Evolutionary conservation across 2,888 invertebrate genomes (phyloP), one percentile per base, ranked within the genome.

Genomic region (Leucophenga maculata): DNA sequence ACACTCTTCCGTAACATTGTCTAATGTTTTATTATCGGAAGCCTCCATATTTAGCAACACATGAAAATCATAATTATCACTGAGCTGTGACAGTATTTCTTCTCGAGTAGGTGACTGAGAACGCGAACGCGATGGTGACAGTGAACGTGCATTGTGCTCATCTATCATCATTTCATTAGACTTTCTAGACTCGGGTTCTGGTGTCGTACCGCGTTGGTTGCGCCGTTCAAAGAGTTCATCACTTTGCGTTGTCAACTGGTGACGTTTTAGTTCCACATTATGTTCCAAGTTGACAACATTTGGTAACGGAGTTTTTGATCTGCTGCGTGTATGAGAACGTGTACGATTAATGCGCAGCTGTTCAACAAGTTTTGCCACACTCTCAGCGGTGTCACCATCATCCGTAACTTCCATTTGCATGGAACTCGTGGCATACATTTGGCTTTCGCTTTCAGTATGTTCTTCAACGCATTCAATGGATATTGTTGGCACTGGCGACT

Each of bases 21-120:
- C 32, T 3, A 82, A 65, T 0, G 77, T 80, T 6, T 75, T 74
- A 48, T 78, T 73, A 11, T 74, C 69, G 1, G 80, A 77, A 3
- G 75, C 78, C 46, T 85, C 82, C 48, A 83, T 68, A 62, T 88
- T 87, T 0, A 87, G 73, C 74, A 82, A 76, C 9, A 80, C 65
- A 50, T 85, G 79, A 50, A 85, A 86, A n/a, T 87, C 80, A 22
- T 80, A 75, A 32, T 69, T 77, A 8, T 77, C 75, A 11, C 75
- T 76, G 2, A 76, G 22, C 8, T 69, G 18, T 48, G 62, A 20
- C 11, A 46, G 18, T 8, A 39, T n/a, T 0, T 20, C 2, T n/a
- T 65, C 26, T 26, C 62, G 65, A n/a, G 62, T 20, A 0, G 78
- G 71, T 0, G 73, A 69, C 1, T 64, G 31, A 0, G 78, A 78